Evolutionary conservation across 2,797 vertebrate species (phyloP).

Genomic region (Iguana delicatissima): DNA sequence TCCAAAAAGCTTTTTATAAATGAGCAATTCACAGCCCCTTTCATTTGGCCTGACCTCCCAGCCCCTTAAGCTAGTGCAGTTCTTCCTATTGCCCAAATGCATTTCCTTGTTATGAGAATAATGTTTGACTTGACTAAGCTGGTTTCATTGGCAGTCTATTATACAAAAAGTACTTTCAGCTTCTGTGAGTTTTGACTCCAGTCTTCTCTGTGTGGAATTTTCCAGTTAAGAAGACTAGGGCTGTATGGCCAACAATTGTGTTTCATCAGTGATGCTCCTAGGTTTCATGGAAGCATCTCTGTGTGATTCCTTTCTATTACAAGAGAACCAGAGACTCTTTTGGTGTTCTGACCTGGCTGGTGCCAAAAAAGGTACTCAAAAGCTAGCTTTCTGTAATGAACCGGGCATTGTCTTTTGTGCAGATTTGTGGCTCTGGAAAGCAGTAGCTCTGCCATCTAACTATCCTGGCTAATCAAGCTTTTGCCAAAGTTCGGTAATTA

Average conservation of each 20-base stretch:
- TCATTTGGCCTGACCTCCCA: not conserved
- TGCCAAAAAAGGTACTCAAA: not conserved
- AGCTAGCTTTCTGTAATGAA: constrained; percentile 11
- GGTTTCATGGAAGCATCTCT: not conserved
- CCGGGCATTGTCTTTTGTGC: constrained; percentile 30
- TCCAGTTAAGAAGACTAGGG: not conserved
- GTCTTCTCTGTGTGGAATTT: not conserved
- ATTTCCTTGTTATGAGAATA: not conserved
- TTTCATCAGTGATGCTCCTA: not conserved
- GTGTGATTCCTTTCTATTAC: not conserved
- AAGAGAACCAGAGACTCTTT: constrained; percentile 8
- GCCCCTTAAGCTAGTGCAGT: not conserved
- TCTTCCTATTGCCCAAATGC: not conserved
- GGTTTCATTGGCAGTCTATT: too few relatives aligned
- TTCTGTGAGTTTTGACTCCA: not conserved
- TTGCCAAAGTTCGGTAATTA: not conserved
- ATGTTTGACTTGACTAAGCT: not conserved
- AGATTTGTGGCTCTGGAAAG: constrained; percentile 7
- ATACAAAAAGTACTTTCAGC: not conserved
- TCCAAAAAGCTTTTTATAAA: not conserved
- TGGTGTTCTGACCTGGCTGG: not conserved
- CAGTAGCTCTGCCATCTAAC: not conserved
- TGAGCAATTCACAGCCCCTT: not conserved
- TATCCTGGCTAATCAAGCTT: constrained; percentile 27
- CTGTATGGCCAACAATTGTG: not conserved